These are phyloP conservation scores for Drosophila setifemur DNA, from an alignment of 1,140 invertebrate genomes.

Conservation along the genomic window DNA sequence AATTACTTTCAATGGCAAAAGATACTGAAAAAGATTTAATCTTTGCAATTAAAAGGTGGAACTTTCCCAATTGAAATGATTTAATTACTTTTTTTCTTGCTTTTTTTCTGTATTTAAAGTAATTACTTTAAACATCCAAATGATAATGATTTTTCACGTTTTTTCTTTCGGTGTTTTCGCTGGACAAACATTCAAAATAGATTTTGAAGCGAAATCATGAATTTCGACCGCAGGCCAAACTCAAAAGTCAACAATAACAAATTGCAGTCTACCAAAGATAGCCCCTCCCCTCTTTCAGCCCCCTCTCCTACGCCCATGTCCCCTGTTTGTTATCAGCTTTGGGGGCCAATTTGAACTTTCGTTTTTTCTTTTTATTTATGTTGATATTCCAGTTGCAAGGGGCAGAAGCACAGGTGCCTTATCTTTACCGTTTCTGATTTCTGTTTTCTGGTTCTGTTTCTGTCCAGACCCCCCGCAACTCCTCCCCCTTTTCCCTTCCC, in stretches of 20 bases:
- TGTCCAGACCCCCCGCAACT: too few relatives aligned
- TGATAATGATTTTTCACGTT: not conserved
- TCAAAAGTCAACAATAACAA: constrained; percentile 41
- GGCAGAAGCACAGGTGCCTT: constrained; percentile 17
- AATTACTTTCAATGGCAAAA: too few relatives aligned
- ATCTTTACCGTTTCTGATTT: not conserved
- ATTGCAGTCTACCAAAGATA: constrained; percentile 45
- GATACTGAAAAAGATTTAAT: too few relatives aligned
- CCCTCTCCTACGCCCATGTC: too few relatives aligned
- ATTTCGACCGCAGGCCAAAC: constrained; percentile 51
- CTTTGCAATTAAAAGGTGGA: too few relatives aligned
- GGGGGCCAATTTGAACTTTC: constrained; percentile 26
- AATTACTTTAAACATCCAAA: too few relatives aligned
- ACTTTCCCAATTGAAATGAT: too few relatives aligned
- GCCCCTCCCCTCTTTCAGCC: not conserved
- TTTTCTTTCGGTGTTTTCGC: constrained; percentile 16
- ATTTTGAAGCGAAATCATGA: constrained; percentile 52
- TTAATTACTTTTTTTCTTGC: too few relatives aligned
- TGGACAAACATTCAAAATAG: constrained; percentile 54
- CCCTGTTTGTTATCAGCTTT: constrained; percentile 12
- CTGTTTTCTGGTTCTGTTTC: too few relatives aligned
- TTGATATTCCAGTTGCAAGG: not conserved
- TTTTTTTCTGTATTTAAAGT: too few relatives aligned
- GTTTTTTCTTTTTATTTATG: constrained; percentile 21
- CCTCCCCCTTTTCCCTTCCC: not conserved